Conservation (phyloP, 1,140 invertebrate genomes). For the Heliconius eleuchia region DNA sequence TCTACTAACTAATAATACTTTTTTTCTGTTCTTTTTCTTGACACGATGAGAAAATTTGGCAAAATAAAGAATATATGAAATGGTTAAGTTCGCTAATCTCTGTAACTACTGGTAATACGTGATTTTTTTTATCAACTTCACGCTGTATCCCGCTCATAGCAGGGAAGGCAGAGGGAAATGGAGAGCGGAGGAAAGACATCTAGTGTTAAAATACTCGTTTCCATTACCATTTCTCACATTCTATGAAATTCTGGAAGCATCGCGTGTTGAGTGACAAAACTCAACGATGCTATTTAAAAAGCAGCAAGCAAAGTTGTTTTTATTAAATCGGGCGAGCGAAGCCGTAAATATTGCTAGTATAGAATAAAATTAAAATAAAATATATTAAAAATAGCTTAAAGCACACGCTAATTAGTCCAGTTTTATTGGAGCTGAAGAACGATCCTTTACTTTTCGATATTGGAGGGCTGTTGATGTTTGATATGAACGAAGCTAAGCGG, state of each 20-base stretch:
- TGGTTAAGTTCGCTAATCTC: no score
- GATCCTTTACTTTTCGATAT: constrained; percentile 9
- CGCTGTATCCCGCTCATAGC: not conserved
- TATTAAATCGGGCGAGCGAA: no score
- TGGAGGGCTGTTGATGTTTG: not conserved
- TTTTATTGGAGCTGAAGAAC: constrained; percentile 14
- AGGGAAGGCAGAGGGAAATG: not conserved
- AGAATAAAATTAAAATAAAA: no score
- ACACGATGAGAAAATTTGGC: no score
- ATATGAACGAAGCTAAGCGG: constrained; percentile 20
- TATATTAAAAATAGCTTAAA: not conserved
- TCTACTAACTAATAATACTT: no score
- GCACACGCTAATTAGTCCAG: not conserved
- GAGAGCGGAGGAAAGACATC: no score
- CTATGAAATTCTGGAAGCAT: no score
- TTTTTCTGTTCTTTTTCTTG: no score
- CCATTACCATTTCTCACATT: not conserved
- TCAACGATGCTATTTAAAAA: not conserved
- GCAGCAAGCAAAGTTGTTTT: no score
- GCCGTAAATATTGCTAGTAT: no score
- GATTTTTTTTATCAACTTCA: not conserved
- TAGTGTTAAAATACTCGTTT: not conserved
- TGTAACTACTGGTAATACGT: no score
- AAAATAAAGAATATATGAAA: no score
- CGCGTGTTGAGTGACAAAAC: not conserved